Conservation (phyloP, 2,888 invertebrate genomes). For the Heliothis peltigera region DNA sequence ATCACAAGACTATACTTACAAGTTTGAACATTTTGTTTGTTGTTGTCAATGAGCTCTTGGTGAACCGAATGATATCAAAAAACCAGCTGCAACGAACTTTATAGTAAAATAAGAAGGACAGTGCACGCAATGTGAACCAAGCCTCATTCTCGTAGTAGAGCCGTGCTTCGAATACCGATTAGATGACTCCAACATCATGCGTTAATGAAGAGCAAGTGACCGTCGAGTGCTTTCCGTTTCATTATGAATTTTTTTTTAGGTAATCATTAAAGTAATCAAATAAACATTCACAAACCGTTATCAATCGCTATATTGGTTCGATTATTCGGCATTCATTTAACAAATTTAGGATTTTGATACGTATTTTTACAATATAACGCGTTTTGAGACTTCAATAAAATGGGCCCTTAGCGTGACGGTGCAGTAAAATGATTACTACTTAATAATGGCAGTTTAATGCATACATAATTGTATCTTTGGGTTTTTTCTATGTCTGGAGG, state of each 20-base stretch:
- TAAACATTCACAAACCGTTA: neutral
- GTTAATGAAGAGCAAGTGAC: conserved; percentile 27
- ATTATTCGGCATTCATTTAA: too few relatives aligned
- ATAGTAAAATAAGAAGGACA: conserved; percentile 75
- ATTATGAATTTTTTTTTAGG: too few relatives aligned
- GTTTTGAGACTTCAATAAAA: too few relatives aligned
- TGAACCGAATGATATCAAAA: conserved; percentile 70
- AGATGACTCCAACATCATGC: conserved; percentile 23
- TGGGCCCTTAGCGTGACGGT: too few relatives aligned
- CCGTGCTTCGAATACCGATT: conserved; percentile 41
- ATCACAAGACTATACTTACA: conserved; percentile 61
- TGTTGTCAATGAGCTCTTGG: conserved; percentile 59
- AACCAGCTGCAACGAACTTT: conserved; percentile 59
- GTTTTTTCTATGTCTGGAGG: too few relatives aligned
- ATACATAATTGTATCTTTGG: too few relatives aligned
- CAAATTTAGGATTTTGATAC: too few relatives aligned
- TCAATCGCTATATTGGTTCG: too few relatives aligned
- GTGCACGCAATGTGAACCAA: conserved; percentile 52
- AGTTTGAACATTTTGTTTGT: conserved; percentile 73
- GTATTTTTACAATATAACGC: too few relatives aligned
- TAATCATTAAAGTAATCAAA: neutral
- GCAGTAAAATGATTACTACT: too few relatives aligned
- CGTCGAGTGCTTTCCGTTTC: conserved; percentile 18
- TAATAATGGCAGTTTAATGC: too few relatives aligned
- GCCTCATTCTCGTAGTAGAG: conserved; percentile 5